Percentiles rank a stretch among this genome's conserved stretches.
These are phyloP conservation scores for Masnerella sp. DNA, from an alignment of 2,888 invertebrate species.

Conservation along the genomic window DNA sequence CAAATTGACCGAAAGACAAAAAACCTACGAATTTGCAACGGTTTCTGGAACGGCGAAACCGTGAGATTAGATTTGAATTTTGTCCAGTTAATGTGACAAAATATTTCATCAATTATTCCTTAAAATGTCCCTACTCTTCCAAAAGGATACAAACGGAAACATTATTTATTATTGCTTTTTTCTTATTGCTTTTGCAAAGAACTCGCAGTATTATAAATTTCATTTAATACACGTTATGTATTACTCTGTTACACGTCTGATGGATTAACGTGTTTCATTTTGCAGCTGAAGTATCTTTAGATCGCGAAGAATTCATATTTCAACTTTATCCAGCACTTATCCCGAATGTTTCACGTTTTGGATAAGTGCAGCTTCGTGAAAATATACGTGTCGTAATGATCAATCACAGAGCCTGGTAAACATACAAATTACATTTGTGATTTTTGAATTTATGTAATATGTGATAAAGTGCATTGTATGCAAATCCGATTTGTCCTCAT, in stretches of 20 bases:
- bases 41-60: constrained; percentile 3
- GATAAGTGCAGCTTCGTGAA: constrained; percentile 27
- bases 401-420: constrained; percentile 20
- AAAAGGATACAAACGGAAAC: too few species aligned
- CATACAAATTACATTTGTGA: constrained; percentile 11
- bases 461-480: constrained; percentile 32
- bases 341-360: constrained; percentile 21
- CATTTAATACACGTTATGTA: constrained; percentile 31
- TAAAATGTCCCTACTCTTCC: too few species aligned
- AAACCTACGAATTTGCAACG: constrained; percentile 9
- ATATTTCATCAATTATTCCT: not conserved
- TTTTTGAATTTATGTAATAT: constrained; percentile 23
- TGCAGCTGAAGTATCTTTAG: constrained; percentile 35
- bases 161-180: constrained; percentile 10
- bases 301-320: constrained; percentile 34
- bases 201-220: too few species aligned
- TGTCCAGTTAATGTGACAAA: constrained; percentile 19
- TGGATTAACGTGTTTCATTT: constrained; percentile 41
- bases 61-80: constrained; percentile 14
- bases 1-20: constrained; percentile 21
- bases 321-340: constrained; percentile 28
- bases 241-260: constrained; percentile 18
- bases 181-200: too few species aligned
- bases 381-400: constrained; percentile 19
- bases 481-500: constrained; percentile 21